Evolutionary conservation across 1,140 invertebrate genomes (phyloP), one percentile per base, ranked within the genome.

Genomic region (Bombyx mandarina): DNA sequence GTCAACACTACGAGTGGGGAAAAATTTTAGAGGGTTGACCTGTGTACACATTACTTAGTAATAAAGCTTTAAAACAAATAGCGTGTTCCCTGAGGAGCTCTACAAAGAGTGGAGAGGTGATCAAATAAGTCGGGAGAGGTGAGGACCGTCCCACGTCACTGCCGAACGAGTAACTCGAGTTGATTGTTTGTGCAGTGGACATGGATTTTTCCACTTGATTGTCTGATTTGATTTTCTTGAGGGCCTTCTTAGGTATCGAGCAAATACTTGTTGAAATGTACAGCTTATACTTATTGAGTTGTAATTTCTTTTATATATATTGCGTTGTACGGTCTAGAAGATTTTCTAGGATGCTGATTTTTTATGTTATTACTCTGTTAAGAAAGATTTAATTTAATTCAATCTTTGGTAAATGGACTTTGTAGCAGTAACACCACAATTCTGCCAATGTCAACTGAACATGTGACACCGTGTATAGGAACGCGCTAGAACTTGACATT

Each of bases 11-110:
- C 69, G 54, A 45, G 42, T 49, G 45, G 46, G 54, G 64, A 58
- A 71, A 73, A 81, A 71, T 79, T 82, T 86, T 80, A 77, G 75
- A 82, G 77, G 81, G 79, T 71, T 84, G 83, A 86, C 83, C 83
- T 86, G 76, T 76, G 83, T 71, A 84, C 81, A 86, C 79, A 86
- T 86, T 86, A 86, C 81, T 86, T 83, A 86, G 82, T 79, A 80
- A 86, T 83, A 82, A 86, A 84, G 83, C 79, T 84, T 84, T 86
- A 86, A 83, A 86, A 86, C 80, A 86, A 86, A 86, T 82, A 86
- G 66, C 53, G 59, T 55, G 52, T 8, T 75, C 79, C 73, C 77
- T 43, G 55, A 57, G 65, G 76, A 76, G 48, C 65, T 60, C 63
- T 60, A 35, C 26, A 35, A 35, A 35, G 50, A 51, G 18, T 51